Base-by-base conservation (phyloP, 2,888 invertebrate genomes). In the Frankliniella intonsa region DNA sequence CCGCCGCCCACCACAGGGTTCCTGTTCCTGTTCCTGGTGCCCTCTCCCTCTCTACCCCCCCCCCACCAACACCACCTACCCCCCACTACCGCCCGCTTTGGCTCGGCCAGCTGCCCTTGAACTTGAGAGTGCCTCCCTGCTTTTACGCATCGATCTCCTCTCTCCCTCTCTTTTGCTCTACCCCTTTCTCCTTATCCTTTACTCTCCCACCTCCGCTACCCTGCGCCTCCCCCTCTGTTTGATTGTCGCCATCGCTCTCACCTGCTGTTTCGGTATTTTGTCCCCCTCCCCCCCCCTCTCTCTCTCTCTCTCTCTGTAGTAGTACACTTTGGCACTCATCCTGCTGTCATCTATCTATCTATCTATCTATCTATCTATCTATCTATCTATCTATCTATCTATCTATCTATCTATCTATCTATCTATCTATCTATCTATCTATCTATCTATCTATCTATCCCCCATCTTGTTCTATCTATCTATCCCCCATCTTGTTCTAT, bases 71-170 rank as follows among this genome's bases (percentile, higher is more conserved):
- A 25, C 69, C 11, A 12, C 3, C 69, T 12, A 25, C 69, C 69
- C n/a, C 22, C 69, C 10, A 22, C 25, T 0, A 62, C 19, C 0
- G 0, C 62, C 62, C 62, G 62, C 19, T 62, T 62, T 62, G 62
- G 62, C 62, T 10, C 62, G 22, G 12, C 69, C 11, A 22, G 22
- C 12, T 76, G 69, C 25, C 69, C 69, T 76, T 76, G 69, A 76
- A 76, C 69, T 76, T 76, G 69, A 76, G 69, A 76, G 69, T 76
- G 22, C 69, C 25, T 14, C 9, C 22, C 69, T 12, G 25, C 22
- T 25, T 76, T 76, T 22, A 76, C 69, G 69, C 69, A 76, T 76
- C 69, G 69, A 76, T 76, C 69, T 76, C 11, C 69, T 69, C 69
- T 69, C 69, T 22, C 69, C 25, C 69, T 76, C 69, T 76, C 69